A percentile compares a stretch with the other conserved stretches of the same genome.
phyloP scores from a whole-genome alignment of 2,888 invertebrate genomes.

The Tetrapedia diversipes region DNA sequence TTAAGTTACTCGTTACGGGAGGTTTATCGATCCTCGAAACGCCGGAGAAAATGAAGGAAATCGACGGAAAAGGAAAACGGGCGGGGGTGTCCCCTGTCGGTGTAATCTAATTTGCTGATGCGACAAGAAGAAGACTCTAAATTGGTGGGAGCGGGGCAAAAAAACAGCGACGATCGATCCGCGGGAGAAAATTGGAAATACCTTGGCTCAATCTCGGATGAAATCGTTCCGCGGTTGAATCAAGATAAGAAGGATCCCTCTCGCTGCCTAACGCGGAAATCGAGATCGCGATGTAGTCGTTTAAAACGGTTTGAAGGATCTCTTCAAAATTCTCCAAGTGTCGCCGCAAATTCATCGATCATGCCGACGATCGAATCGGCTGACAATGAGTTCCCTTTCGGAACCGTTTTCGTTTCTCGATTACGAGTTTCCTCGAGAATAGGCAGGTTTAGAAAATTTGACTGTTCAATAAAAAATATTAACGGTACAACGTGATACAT shows the following conservation, averaged over 20 bases:
- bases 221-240: conserved; percentile 31
- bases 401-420: neutral
- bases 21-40: conserved; percentile 1
- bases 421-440: conserved; percentile 3
- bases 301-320: conserved; percentile 27
- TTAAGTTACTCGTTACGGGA: neutral
- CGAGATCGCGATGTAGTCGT: conserved; percentile 13
- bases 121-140: conserved; percentile 51
- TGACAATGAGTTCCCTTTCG: neutral
- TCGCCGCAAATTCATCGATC: conserved; percentile 50
- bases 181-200: conserved; percentile 45
- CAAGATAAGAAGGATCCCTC: conserved; percentile 34
- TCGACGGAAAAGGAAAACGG: neutral
- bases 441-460: neutral
- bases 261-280: conserved; percentile 1
- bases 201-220: conserved; percentile 39
- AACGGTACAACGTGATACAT: too few relatives aligned
- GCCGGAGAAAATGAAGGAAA: conserved; percentile 20
- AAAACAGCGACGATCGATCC: conserved; percentile 27
- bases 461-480: neutral
- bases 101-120: conserved; percentile 54
- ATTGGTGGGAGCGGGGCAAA: conserved; percentile 32
- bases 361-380: too few relatives aligned
- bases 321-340: conserved; percentile 30
- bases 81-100: neutral